Conservation (phyloP, 2,888 invertebrate species). For the Drosophila sordidapex region DNA sequence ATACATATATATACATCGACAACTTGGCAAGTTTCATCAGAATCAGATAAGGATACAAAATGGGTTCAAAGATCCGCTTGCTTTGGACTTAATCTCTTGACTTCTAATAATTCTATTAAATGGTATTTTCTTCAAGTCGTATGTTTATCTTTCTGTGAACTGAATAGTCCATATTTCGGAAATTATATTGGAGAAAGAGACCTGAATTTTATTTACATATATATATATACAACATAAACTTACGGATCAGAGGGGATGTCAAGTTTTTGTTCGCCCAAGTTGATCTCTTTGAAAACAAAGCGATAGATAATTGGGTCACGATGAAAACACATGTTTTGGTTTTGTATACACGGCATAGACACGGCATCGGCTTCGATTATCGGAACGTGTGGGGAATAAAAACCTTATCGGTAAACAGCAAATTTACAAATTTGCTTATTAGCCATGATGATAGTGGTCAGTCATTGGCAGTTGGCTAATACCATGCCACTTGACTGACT, state of each 20-base stretch:
- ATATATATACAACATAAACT: no score
- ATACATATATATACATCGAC: background rate
- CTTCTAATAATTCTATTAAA: no score
- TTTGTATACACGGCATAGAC: background rate
- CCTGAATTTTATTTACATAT: no score
- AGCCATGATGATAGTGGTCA: conserved; percentile 17
- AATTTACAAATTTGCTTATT: conserved; percentile 13
- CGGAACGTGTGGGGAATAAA: no score
- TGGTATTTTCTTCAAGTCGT: no score
- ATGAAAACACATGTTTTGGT: background rate
- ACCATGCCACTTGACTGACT: conserved; percentile 16
- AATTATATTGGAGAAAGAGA: no score
- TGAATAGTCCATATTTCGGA: no score
- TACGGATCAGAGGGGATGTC: background rate
- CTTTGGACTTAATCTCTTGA: background rate
- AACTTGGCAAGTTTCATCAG: background rate
- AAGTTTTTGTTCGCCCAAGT: background rate
- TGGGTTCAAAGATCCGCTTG: background rate
- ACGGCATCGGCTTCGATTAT: background rate
- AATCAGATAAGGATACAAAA: background rate
- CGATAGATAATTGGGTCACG: background rate
- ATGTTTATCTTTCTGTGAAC: no score
- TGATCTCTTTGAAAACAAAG: background rate
- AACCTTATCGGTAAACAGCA: background rate
- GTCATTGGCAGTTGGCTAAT: background rate